phyloP scores from a whole-genome alignment of 2,113 vertebrate genomes.

The Chamaea fasciata region DNA sequence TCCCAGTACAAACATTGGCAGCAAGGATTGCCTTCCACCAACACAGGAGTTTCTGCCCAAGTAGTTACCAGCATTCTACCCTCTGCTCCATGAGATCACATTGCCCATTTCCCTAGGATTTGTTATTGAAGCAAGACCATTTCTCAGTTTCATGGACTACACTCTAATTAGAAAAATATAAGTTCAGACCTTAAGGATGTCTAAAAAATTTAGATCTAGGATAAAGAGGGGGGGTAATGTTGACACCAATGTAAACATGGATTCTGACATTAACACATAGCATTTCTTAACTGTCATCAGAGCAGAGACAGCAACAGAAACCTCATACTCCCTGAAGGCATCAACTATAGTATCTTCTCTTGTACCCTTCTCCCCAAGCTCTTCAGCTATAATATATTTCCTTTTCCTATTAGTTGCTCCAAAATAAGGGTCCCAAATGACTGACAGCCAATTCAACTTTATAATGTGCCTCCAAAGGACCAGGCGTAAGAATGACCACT shows the following conservation, averaged over 20 bases:
- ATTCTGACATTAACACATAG: background rate
- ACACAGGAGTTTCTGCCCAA: background rate
- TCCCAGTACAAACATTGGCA: background rate
- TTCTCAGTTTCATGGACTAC: background rate
- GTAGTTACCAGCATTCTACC: background rate
- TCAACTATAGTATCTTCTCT: background rate
- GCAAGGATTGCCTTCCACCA: background rate
- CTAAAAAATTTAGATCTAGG: background rate
- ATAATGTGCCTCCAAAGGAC: background rate
- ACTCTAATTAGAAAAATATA: background rate
- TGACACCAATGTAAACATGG: background rate
- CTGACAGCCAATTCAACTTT: background rate
- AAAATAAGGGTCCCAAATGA: background rate
- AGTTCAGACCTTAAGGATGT: background rate
- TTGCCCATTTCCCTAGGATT: background rate
- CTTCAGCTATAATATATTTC: background rate
- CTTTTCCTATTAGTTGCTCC: background rate
- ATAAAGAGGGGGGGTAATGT: background rate
- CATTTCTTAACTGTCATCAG: background rate
- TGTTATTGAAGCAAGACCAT: background rate
- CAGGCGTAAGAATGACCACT: background rate
- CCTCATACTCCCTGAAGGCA: background rate
- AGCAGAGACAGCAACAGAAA: background rate
- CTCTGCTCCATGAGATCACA: background rate
- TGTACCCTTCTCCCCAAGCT: background rate